Base-by-base conservation (phyloP, 2,888 invertebrate genomes). In the Mythimna pallens region DNA sequence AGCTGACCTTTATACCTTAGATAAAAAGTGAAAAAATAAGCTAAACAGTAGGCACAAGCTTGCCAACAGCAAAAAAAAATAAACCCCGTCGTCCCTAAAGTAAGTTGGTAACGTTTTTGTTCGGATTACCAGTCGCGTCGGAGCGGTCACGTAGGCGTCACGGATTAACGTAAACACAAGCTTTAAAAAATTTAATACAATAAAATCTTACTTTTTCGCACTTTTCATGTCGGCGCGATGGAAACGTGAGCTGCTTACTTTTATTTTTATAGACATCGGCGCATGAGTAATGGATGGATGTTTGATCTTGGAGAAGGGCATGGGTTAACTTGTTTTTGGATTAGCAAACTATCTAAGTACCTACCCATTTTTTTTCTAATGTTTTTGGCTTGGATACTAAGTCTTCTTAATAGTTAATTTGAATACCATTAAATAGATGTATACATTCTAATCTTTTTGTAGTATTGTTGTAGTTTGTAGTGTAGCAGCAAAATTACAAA, bases 101-200 rank as follows among this genome's bases (percentile, higher is more conserved):
- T 64, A 73, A 67, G 66, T 73, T 70, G 62, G 65, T 64, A 57
- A 59, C 65, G 67, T 81, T 80, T 81, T 81, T 81, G 69, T 69
- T 69, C 50, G 69, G 34, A 80, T 70, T 76, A 72, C 76, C 34
- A 65, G 62, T 78, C 68, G 62, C 68, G 66, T 58, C 52, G 70
- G 70, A 64, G 74, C 81, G 68, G 81, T 81, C 81, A 81, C 81
- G 81, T 81, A 81, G 70, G 59, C 70, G 52, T 50, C 73, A 50
- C 58, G 70, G 80, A 81, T 81, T 81, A 78, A 65, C 81, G 55
- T 70, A 73, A 78, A 74, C 63, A 78, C 52, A 65, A 70, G 65
- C 70, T 81, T 81, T 61, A 80, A 81, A 80, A 81, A 78, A 78
- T 81, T 78, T 55, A 78, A 81, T 71, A 81, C 70, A 81, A 78